Evolutionary conservation across 1,140 invertebrate genomes (phyloP), one percentile per base, ranked within the genome.

Genomic region (Tetramorium parvispinum): DNA sequence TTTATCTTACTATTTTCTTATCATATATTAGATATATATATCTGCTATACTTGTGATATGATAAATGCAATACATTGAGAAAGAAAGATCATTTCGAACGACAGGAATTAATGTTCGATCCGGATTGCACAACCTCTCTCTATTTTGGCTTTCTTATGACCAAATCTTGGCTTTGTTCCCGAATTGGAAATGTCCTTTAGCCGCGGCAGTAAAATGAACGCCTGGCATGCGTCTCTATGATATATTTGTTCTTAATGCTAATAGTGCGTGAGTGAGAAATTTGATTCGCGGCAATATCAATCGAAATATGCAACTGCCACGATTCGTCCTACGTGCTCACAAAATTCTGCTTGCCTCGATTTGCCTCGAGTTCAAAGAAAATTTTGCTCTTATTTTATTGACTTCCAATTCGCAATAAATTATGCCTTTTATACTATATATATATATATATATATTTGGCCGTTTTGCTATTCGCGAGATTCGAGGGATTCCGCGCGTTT

Each of bases 111-210:
- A 83, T 27, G 57, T 66, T 85, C 66, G 70, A 81, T 89, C 87
- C 59, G 83, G 87, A 91, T 92, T 92, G 89, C 76, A 49, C 85
- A 92, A 92, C 86, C 79, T 49, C 79, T 49, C 83, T 91, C 89
- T 92, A 91, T 92, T 92, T 92, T 85, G 57, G 87, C 86, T 88
- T 86, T 91, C 76, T 85, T 86, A 88, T 85, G 51, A 73, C 88
- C 76, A 88, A 63, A 75, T 85, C 61, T 92, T 92, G 92, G 92
- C 92, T 79, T 83, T 86, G 90, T 91, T 92, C 87, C 92, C 91
- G 83, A 89, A 89, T 89, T 89, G 85, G 86, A 79, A 88, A 88
- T 88, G 87, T 68, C 70, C 63, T 88, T 91, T 81, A 75, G 46
- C 21, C 63, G 37, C 8, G 24, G n/a, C 49, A 37, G 21, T 43